Conservation (phyloP, 2,888 invertebrate species). For the Hartigia nigra region DNA sequence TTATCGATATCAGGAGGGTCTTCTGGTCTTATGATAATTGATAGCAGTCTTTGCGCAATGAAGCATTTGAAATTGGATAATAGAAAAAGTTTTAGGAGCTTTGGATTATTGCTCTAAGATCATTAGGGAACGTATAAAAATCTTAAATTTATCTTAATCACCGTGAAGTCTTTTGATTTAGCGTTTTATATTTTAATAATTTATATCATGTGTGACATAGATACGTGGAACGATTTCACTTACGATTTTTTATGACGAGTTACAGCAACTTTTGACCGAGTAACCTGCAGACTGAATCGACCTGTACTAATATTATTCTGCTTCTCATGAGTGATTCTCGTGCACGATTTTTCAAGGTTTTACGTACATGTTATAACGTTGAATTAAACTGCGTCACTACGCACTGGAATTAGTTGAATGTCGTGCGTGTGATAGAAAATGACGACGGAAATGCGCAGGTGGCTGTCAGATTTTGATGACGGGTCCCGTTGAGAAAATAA, state of each 20-base stretch:
- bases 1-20: not conserved
- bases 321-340: not conserved
- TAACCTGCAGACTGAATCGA: not conserved
- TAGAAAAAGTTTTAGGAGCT: not conserved
- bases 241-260: not conserved
- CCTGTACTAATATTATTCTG: not conserved
- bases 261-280: not conserved
- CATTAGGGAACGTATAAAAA: not conserved
- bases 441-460: not conserved
- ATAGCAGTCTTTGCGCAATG: not conserved
- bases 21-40: not conserved
- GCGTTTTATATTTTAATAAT: not conserved
- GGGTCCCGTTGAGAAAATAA: conserved; percentile 38
- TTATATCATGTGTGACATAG: not conserved
- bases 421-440: not conserved
- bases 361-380: not conserved
- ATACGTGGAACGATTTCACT: not conserved
- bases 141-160: not conserved
- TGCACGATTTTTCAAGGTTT: not conserved
- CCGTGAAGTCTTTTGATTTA: not conserved
- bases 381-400: not conserved
- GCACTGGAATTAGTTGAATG: not conserved
- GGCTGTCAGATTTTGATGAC: conserved; percentile 31
- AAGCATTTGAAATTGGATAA: not conserved
- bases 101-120: not conserved